Evolutionary conservation across 1,140 invertebrate species (phyloP).

Genomic region (Euura saliciscinereae): DNA sequence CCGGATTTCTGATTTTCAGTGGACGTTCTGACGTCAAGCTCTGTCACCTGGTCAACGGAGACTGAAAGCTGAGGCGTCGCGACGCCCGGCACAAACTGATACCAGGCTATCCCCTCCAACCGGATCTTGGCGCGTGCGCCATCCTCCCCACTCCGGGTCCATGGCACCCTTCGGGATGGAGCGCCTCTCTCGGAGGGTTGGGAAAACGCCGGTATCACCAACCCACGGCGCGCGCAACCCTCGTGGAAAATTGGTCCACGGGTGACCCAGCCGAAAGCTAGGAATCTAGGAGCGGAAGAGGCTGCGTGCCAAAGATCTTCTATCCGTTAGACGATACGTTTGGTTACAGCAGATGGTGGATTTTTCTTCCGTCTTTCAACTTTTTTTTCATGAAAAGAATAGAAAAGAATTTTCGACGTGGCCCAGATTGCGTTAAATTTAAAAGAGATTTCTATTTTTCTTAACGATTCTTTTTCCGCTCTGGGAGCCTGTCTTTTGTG

Average conservation of each 20-base stretch:
- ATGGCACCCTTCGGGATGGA: neutral
- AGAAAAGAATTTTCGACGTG: neutral
- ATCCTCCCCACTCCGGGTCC: neutral
- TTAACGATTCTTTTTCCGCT: neutral
- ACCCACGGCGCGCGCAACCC: neutral
- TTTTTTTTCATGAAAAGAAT: too few species aligned
- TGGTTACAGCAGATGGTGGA: neutral
- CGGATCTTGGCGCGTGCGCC: slow-evolving; percentile 31
- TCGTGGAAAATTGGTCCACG: neutral
- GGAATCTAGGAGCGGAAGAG: too few species aligned
- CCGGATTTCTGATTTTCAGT: neutral
- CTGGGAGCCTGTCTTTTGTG: neutral
- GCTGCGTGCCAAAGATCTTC: neutral
- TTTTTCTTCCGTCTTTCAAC: neutral
- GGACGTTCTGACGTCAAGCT: slow-evolving; percentile 23
- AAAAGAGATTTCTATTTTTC: neutral
- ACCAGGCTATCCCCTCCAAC: slow-evolving; percentile 43
- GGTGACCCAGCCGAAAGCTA: too few species aligned
- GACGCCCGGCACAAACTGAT: slow-evolving; percentile 54
- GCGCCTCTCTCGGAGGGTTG: neutral
- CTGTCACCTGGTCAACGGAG: slow-evolving; percentile 39
- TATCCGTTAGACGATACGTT: neutral
- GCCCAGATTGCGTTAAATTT: neutral
- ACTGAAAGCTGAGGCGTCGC: slow-evolving; percentile 46
- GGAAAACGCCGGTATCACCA: neutral